Conservation (phyloP, 2,113 vertebrate species). For the Dicaeum eximium region DNA sequence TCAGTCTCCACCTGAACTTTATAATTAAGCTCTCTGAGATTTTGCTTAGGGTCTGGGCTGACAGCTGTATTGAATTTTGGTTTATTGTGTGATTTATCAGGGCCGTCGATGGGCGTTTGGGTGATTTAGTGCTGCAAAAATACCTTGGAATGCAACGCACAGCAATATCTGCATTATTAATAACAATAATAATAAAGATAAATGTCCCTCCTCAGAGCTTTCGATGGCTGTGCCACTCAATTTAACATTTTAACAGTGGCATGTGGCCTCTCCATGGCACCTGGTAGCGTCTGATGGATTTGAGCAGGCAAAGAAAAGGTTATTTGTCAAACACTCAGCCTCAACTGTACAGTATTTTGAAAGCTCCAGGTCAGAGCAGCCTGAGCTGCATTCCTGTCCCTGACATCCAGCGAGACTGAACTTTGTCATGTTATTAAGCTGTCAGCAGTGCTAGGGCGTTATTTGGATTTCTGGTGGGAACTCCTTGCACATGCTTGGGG, state of each 20-base stretch:
- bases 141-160: constrained; percentile 71
- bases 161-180: constrained; percentile 76
- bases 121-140: constrained; percentile 77
- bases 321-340: constrained; percentile 76
- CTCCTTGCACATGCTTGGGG: constrained; percentile 74
- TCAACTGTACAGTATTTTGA: constrained; percentile 60
- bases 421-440: constrained; percentile 87
- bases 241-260: constrained; percentile 83
- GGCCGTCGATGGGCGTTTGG: constrained; percentile 52
- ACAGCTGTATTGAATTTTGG: constrained; percentile 77
- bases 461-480: constrained; percentile 84
- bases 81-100: constrained; percentile 74
- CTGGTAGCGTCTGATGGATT: constrained; percentile 75
- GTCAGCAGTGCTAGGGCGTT: constrained; percentile 76
- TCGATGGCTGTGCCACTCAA: constrained; percentile 77
- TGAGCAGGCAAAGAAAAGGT: constrained; percentile 76
- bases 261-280: constrained; percentile 77
- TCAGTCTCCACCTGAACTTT: constrained; percentile 21
- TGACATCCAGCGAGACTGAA: constrained; percentile 78
- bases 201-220: constrained; percentile 77
- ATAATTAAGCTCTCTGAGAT: constrained; percentile 51
- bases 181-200: constrained; percentile 81
- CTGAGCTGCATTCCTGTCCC: constrained; percentile 75
- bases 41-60: constrained; percentile 56
- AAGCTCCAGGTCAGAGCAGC: constrained; percentile 72